Base-by-base conservation (phyloP, 1,140 invertebrate genomes). In the Lethrus apterus region DNA sequence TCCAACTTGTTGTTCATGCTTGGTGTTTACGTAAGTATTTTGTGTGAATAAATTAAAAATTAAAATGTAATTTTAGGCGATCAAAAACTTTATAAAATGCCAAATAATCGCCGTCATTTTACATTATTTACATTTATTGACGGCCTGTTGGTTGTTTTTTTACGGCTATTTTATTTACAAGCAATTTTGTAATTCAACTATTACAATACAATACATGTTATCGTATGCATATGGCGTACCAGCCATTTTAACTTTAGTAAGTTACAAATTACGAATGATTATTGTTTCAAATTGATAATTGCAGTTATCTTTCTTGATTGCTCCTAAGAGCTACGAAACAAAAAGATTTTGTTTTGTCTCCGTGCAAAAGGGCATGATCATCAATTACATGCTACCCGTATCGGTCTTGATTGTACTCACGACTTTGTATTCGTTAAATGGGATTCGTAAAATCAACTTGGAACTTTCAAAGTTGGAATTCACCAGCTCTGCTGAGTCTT, bases 301-400 rank as follows among this genome's bases (percentile, higher is more conserved):
- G 42, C 59, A 81, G 75, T 68, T 78, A 38, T 78, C 77, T 45
- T 81, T 76, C 52, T 67, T 73, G 2, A 57, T 76, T 7, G 77
- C 78, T 23, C 75, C 78, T 48, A 66, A 75, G 48, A 80, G 80
- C 35, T 83, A 82, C 57, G 81, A 84, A 66, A 79, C 76, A 2
- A 75, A 74, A 46, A 71, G 74, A 51, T 84, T 81, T 55, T 84
- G 81, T 59, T 84, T 81, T 76, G 78, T 84, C 70, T 83, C 80
- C 0, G 75, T 83, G 17, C 76, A 81, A 59, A 76, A 78, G 58
- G 80, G 80, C 3, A 83, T 83, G 78, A 70, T 83, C 3, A 66
- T 82, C 51, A 81, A 81, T 14, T 84, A 81, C 52, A 81, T 84
- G 72, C 65, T 80, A 11, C 82, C 82, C 14, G 73, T 79, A 0